Evolutionary conservation across 1,140 invertebrate genomes (phyloP).

Genomic region (Drosophila baimaii): DNA sequence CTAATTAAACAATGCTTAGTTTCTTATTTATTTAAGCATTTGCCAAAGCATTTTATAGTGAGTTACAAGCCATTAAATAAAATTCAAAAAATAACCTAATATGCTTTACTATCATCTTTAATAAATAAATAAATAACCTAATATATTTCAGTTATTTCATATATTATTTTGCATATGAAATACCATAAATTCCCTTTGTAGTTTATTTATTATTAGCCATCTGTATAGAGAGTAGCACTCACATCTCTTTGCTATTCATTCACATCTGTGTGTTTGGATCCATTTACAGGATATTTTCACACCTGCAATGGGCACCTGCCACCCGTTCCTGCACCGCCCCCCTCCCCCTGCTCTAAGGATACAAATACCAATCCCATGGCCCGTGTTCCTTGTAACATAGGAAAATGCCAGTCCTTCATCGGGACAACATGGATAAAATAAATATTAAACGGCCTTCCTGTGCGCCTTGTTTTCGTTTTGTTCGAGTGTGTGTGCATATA

Average conservation of each 20-base stretch:
- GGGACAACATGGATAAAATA: conserved; percentile 73
- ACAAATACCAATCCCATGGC: conserved; percentile 17
- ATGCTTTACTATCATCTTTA: not conserved
- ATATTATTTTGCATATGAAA: not conserved
- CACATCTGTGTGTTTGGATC: conserved; percentile 14
- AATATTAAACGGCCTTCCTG: conserved; percentile 78
- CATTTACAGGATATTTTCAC: conserved; percentile 51
- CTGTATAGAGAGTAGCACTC: conserved; percentile 2
- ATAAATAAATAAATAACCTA: too few relatives aligned
- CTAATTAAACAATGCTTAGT: too few relatives aligned
- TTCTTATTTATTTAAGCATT: too few relatives aligned
- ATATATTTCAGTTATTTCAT: too few relatives aligned
- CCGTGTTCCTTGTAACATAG: conserved; percentile 17
- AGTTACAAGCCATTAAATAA: too few relatives aligned
- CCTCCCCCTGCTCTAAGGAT: not conserved
- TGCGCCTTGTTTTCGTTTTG: conserved; percentile 38
- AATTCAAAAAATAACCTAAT: not conserved
- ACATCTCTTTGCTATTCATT: conserved; percentile 15
- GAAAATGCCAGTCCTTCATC: conserved; percentile 25
- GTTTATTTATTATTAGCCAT: conserved; percentile 11
- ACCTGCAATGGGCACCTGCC: conserved; percentile 40
- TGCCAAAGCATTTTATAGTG: not conserved
- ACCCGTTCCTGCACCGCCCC: not conserved
- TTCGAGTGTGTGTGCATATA: conserved; percentile 18
- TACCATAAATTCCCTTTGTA: not conserved